These are phyloP conservation scores for Habrosyne pyritoides DNA, from an alignment of 2,888 invertebrate genomes.

Conservation along the genomic window DNA sequence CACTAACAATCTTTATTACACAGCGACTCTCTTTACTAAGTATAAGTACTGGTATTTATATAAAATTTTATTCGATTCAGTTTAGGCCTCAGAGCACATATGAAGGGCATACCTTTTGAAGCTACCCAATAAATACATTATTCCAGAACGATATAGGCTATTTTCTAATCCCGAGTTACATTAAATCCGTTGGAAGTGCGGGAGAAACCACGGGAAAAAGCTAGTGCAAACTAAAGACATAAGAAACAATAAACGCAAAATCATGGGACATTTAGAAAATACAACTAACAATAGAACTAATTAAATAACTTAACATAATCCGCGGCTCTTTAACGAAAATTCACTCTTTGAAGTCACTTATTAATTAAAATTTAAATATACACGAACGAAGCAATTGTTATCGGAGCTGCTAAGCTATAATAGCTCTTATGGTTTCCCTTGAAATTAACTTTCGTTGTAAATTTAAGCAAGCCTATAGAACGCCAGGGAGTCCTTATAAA, in stretches of 20 bases:
- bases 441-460: conserved; percentile 40
- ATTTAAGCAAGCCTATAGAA: conserved; percentile 32
- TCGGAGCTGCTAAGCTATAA: conserved; percentile 24
- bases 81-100: no score
- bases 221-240: no score
- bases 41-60: no score
- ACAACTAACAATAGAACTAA: conserved; percentile 7
- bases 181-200: no score
- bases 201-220: no score
- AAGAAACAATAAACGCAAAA: not conserved
- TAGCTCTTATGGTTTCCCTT: conserved; percentile 36
- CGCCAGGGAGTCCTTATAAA: conserved; percentile 53
- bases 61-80: no score
- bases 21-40: no score
- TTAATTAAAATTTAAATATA: conserved; percentile 17
- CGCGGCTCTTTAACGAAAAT: conserved; percentile 6
- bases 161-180: no score
- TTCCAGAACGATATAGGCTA: no score
- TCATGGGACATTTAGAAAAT: not conserved
- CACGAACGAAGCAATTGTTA: conserved; percentile 12
- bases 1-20: no score
- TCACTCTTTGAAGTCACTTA: conserved; percentile 16
- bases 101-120: no score
- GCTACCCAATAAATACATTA: no score
- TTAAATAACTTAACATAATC: conserved; percentile 7